Evolutionary conservation across 2,888 invertebrate genomes (phyloP).

Genomic region (Polyommatus icarus): DNA sequence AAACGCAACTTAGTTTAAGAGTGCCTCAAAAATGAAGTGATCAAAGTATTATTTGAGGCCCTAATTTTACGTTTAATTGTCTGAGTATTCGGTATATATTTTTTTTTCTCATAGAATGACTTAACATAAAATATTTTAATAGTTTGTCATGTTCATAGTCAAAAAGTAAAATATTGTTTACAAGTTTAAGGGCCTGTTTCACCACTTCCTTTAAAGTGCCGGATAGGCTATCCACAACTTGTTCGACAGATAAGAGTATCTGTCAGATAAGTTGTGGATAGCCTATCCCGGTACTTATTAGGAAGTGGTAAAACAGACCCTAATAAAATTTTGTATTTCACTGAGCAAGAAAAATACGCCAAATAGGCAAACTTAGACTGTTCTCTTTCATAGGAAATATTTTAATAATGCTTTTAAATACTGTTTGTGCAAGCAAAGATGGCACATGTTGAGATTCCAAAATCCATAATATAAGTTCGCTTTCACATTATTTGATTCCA

Average conservation of each 20-base stretch:
- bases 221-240: too few relatives aligned
- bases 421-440: slow-evolving; percentile 17
- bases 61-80: neutral
- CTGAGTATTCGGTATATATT: neutral
- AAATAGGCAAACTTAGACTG: neutral
- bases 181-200: neutral
- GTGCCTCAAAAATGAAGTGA: neutral
- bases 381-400: neutral
- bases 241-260: too few relatives aligned
- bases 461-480: neutral
- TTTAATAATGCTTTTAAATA: neutral
- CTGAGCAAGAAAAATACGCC: neutral
- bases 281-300: too few relatives aligned
- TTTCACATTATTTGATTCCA: neutral
- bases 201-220: too few relatives aligned
- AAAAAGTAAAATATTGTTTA: neutral
- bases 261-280: too few relatives aligned
- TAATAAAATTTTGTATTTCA: neutral
- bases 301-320: too few relatives aligned
- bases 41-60: neutral
- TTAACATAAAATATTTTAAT: neutral
- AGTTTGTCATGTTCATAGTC: neutral
- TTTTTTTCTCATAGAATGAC: neutral
- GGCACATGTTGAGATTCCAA: slow-evolving; percentile 6
- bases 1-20: neutral